These are phyloP conservation scores for Lacerta bilineata DNA, from an alignment of 2,797 vertebrate genomes.

Conservation along the genomic window DNA sequence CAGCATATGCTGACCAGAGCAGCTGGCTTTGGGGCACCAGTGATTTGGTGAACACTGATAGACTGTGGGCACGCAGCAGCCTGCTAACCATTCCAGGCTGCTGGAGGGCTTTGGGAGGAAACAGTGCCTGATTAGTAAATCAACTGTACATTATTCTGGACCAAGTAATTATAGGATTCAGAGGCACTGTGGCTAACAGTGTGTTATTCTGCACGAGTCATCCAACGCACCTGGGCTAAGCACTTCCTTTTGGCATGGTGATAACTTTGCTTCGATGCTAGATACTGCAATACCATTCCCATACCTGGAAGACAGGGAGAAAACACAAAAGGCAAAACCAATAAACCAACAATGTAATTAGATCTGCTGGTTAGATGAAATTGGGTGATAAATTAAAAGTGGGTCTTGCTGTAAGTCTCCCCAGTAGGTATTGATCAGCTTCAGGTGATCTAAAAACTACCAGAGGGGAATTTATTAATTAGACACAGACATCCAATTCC, in stretches of 20 bases:
- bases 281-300: constrained; percentile 34
- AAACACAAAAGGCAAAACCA: constrained; percentile 52
- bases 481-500: constrained; percentile 89
- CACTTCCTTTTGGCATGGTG: constrained; percentile 23
- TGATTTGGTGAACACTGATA: background rate
- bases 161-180: background rate
- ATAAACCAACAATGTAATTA: constrained; percentile 69
- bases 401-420: constrained; percentile 76
- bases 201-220: constrained; percentile 24
- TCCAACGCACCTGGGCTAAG: constrained; percentile 10
- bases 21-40: background rate
- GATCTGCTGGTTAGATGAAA: constrained; percentile 75
- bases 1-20: background rate
- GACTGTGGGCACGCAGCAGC: no score
- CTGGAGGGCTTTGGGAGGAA: background rate
- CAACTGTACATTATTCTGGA: background rate
- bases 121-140: background rate
- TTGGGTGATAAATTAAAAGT: constrained; percentile 90
- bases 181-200: background rate
- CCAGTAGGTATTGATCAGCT: constrained; percentile 87
- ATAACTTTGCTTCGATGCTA: constrained; percentile 53
- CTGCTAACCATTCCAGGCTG: background rate
- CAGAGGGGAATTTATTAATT: constrained; percentile 90
- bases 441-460: constrained; percentile 75
- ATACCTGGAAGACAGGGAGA: constrained; percentile 21